Conservation (phyloP, 2,888 invertebrate genomes). For the Dryobota labecula region DNA sequence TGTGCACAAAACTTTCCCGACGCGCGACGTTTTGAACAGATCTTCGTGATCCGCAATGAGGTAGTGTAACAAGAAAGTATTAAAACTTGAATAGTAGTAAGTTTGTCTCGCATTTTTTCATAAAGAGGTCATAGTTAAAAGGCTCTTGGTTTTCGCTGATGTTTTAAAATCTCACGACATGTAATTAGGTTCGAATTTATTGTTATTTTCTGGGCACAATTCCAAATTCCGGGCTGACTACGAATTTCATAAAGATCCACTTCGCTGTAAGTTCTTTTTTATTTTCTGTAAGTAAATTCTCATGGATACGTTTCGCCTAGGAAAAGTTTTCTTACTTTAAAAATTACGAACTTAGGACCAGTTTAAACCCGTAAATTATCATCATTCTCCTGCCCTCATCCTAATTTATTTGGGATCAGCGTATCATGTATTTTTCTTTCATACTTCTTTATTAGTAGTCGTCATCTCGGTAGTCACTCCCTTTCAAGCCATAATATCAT, state of each 20-base stretch:
- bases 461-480: neutral
- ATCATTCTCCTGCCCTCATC: neutral
- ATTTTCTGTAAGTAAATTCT: constrained; percentile 9
- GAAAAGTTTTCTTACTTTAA: neutral
- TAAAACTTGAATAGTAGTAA: neutral
- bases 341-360: neutral
- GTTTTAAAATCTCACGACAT: constrained; percentile 3
- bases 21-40: neutral
- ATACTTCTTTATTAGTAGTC: neutral
- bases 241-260: constrained; percentile 26
- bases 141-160: neutral
- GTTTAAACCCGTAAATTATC: neutral
- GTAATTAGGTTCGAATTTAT: constrained; percentile 26
- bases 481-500: neutral
- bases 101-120: neutral
- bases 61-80: neutral
- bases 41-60: neutral
- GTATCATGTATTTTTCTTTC: neutral
- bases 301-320: neutral
- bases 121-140: neutral
- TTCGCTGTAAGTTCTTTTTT: constrained; percentile 8
- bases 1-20: constrained; percentile 16
- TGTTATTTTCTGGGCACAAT: constrained; percentile 33
- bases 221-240: constrained; percentile 7
- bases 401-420: neutral